A percentile compares a stretch with the other conserved stretches of the same genome.
Evolutionary conservation across 2,888 invertebrate species (phyloP).

Genomic region (Spicauda simplicius): DNA sequence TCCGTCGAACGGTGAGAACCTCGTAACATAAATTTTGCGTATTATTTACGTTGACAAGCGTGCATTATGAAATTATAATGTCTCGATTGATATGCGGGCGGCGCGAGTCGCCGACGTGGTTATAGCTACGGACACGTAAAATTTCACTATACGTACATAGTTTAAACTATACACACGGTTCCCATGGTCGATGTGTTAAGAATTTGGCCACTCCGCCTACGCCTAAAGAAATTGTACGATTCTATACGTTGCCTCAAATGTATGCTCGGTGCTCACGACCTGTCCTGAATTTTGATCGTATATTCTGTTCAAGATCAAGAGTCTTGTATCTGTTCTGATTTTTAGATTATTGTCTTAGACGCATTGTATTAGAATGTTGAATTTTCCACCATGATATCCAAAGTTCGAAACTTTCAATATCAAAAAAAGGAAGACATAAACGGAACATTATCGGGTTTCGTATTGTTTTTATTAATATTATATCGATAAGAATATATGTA

Average conservation of each 20-base stretch:
- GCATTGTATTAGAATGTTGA: too few relatives aligned
- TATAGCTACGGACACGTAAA: constrained; percentile 55
- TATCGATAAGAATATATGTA: too few relatives aligned
- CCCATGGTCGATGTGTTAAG: constrained; percentile 45
- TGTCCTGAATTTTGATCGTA: background rate
- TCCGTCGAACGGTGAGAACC: constrained; percentile 79
- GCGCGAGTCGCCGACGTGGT: constrained; percentile 65
- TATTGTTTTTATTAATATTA: too few relatives aligned
- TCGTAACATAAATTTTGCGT: constrained; percentile 85
- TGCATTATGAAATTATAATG: constrained; percentile 84
- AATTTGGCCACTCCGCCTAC: constrained; percentile 20
- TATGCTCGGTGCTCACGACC: background rate
- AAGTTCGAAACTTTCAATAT: too few relatives aligned
- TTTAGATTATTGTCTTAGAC: too few relatives aligned
- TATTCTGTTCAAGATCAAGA: background rate
- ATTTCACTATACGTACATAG: constrained; percentile 48
- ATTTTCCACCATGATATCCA: too few relatives aligned
- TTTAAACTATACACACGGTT: constrained; percentile 43
- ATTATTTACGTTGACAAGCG: constrained; percentile 82
- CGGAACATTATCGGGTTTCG: too few relatives aligned
- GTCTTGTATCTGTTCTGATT: background rate
- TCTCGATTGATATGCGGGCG: constrained; percentile 71
- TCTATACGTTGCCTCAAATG: background rate
- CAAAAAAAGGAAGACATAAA: too few relatives aligned
- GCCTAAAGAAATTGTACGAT: background rate